Percentiles rank a stretch among this genome's conserved stretches.
These are phyloP conservation scores for Ryuthela nishihirai DNA, from an alignment of 2,888 invertebrate genomes.

Conservation along the genomic window DNA sequence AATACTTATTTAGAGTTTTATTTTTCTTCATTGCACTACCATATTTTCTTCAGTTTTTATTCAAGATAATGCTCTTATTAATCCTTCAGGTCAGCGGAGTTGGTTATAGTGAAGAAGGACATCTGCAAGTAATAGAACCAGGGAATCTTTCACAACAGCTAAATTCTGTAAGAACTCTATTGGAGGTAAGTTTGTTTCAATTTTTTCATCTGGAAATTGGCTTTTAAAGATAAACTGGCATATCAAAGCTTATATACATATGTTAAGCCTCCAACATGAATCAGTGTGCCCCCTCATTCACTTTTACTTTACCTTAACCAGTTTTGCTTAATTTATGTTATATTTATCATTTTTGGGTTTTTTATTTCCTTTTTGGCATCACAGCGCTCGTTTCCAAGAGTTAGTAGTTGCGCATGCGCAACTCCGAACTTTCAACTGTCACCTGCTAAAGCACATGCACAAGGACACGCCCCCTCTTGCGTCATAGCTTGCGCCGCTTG, in stretches of 20 bases:
- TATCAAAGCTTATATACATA: not conserved
- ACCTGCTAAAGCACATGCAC: too few relatives aligned
- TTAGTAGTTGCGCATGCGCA: too few relatives aligned
- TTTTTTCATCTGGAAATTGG: not conserved
- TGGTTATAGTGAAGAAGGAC: slow-evolving; percentile 84
- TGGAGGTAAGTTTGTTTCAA: slow-evolving; percentile 63
- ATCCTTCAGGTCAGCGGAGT: slow-evolving; percentile 67
- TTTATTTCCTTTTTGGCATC: too few relatives aligned
- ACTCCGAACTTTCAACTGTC: too few relatives aligned
- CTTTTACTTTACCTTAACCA: not conserved
- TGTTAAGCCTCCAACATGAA: not conserved
- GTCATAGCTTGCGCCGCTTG: too few relatives aligned
- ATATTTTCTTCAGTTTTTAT: not conserved
- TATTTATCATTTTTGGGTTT: too few relatives aligned
- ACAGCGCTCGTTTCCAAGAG: too few relatives aligned
- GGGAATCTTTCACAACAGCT: slow-evolving; percentile 43
- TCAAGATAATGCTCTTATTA: not conserved
- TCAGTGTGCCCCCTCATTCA: not conserved
- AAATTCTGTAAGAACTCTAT: slow-evolving; percentile 58
- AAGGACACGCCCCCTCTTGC: too few relatives aligned
- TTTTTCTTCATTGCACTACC: too few relatives aligned
- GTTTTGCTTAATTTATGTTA: too few relatives aligned
- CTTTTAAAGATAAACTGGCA: not conserved
- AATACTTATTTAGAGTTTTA: too few relatives aligned
- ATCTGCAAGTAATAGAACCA: slow-evolving; percentile 58